Percentiles rank a stretch among this genome's conserved stretches.
Conservation (phyloP, 2,113 vertebrate species). For the Amblyopsis rosae region DNA sequence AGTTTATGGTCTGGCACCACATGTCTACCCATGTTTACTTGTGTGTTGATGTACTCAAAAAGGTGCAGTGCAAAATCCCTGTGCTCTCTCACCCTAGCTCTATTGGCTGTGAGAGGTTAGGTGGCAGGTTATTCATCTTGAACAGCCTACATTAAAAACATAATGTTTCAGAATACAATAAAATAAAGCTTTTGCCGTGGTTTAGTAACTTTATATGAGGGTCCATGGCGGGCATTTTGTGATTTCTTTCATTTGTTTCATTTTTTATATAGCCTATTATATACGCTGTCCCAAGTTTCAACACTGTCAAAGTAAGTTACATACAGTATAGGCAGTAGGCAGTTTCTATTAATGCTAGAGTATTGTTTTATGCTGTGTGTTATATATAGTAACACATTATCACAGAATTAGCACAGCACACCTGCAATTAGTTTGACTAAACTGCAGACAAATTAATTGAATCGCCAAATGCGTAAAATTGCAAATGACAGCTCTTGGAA, state of each 20-base stretch:
- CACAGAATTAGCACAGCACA: conserved; percentile 49
- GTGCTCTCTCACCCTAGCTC: too few species aligned
- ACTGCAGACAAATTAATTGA: conserved; percentile 67
- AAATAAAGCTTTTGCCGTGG: too few species aligned
- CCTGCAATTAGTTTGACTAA: conserved; percentile 61
- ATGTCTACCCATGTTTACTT: conserved; percentile 26
- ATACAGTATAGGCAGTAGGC: too few species aligned
- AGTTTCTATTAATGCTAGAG: too few species aligned
- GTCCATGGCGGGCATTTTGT: too few species aligned
- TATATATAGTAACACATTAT: conserved; percentile 19
- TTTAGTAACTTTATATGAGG: too few species aligned
- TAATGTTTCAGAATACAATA: too few species aligned
- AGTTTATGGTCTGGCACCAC: conserved; percentile 55
- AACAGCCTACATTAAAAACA: conserved; percentile 4
- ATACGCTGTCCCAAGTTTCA: too few species aligned
- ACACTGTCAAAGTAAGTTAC: too few species aligned
- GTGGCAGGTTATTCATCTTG: conserved; percentile 17
- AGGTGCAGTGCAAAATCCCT: background rate
- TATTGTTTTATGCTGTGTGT: too few species aligned
- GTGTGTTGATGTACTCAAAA: conserved; percentile 19
- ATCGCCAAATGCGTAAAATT: conserved; percentile 53
- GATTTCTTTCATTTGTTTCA: too few species aligned
- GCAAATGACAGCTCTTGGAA: conserved; percentile 55
- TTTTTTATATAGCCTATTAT: too few species aligned
- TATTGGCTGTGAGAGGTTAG: conserved; percentile 18